Evolutionary conservation across 2,113 vertebrate species (phyloP), one percentile per base, ranked within the genome.

Genomic region (Engystomops pustulosus): DNA sequence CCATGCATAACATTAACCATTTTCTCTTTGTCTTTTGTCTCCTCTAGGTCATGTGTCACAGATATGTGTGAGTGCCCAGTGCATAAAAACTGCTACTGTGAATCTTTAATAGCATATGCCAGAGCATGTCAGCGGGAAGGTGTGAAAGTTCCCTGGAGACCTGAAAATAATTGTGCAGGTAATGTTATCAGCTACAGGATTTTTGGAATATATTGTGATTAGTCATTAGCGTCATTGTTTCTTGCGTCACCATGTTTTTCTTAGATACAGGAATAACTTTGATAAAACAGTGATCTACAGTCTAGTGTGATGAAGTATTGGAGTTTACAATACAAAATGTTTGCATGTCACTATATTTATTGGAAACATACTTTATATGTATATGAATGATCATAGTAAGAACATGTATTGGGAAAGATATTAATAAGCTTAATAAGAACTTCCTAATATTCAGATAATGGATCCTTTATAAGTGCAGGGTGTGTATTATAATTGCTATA

Each of bases 61-160:
- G 98, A 99, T 87, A 99, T 99, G 98, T 99, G 98, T 0, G 97
- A 99, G 86, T 99, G 98, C 83, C 98, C 98, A 0, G 90, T 96
- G 72, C 98, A 99, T 90, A 99, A 97, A 87, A 98, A 99, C 91
- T 99, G 98, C 87, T 99, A 96, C 92, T 99, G 98, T 0, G 98
- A 99, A 90, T 98, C 98, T 0, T 96, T 99, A 89, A 93, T 99
- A 80, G 97, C 98, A 0, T 99, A 99, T 2, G 91, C 96, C 58
- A 94, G 98, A 34, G 96, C 98, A 80, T 99, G 98, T 81, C 95
- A 97, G 91, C 91, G 98, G 81, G 98, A 99, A 84, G 97, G 97
- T 0, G 44, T 93, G 0, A 90, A 89, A 3, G 93, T 98, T 55
- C 92, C 91, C 41, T 99, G 98, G 98, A 94, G 91, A 55, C 94